phyloP scores from a whole-genome alignment of 2,888 invertebrate species.

The Acronicta aceris region DNA sequence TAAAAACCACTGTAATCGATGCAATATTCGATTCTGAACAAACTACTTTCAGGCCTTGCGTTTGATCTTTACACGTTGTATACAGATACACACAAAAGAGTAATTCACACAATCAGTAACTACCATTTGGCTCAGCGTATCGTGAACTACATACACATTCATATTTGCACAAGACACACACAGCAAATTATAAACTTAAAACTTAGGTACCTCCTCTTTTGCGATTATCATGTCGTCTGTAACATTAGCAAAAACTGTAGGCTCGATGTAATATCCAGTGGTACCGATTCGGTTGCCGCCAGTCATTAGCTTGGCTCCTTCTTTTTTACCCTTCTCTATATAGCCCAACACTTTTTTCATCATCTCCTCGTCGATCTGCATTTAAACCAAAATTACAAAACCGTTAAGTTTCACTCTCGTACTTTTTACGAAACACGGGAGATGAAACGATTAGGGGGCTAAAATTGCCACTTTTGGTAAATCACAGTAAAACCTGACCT shows the following conservation, averaged over 20 bases:
- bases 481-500: too few species aligned
- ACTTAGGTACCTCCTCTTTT: constrained; percentile 94
- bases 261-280: constrained; percentile 93
- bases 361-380: constrained; percentile 91
- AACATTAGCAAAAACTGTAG: constrained; percentile 93
- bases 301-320: constrained; percentile 94
- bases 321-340: constrained; percentile 93
- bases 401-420: too few species aligned
- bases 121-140: too few species aligned
- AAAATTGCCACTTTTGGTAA: too few species aligned
- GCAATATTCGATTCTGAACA: too few species aligned
- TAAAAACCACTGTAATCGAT: too few species aligned
- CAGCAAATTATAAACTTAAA: background rate
- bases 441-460: background rate
- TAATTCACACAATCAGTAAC: too few species aligned
- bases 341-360: constrained; percentile 92
- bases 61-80: too few species aligned
- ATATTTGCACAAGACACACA: too few species aligned
- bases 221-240: constrained; percentile 93
- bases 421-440: background rate
- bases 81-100: too few species aligned
- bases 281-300: constrained; percentile 92
- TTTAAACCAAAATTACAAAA: background rate
- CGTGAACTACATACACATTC: too few species aligned
- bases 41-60: too few species aligned